A percentile compares a stretch with the other conserved stretches of the same genome.
These are phyloP conservation scores for Brienomyrus longianalis DNA, from an alignment of 2,113 vertebrate genomes.

Conservation along the genomic window DNA sequence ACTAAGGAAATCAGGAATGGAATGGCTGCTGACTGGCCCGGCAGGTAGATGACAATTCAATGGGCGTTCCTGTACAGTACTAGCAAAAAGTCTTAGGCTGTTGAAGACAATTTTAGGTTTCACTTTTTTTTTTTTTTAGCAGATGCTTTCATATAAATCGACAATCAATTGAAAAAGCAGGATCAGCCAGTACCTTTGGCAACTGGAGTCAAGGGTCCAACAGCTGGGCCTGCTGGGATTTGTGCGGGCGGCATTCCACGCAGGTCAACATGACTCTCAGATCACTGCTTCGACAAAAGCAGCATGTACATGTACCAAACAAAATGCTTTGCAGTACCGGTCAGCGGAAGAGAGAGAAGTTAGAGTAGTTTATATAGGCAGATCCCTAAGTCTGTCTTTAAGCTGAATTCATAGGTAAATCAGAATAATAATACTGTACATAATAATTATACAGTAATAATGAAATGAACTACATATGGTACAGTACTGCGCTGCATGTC, in stretches of 20 bases:
- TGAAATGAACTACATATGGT: background rate
- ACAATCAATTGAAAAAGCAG: background rate
- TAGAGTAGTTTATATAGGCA: background rate
- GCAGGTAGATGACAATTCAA: background rate
- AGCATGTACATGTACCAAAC: background rate
- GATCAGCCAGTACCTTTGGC: background rate
- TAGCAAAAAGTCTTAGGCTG: background rate
- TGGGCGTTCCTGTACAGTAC: background rate
- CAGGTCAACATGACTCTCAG: background rate
- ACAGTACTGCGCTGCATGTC: background rate
- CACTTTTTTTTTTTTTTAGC: background rate
- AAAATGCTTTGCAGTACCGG: background rate
- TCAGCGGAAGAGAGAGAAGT: background rate
- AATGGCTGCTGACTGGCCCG: background rate
- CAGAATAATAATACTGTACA: background rate
- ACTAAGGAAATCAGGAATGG: background rate
- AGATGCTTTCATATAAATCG: background rate
- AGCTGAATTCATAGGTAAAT: background rate
- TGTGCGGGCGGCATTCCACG: background rate
- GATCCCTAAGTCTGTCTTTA: background rate
- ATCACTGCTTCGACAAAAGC: background rate
- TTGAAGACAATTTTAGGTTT: background rate
- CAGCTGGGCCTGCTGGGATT: background rate
- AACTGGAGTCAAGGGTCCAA: background rate
- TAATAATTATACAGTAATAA: background rate